Percentiles rank a stretch among this genome's conserved stretches.
Evolutionary conservation across 2,888 invertebrate species (phyloP).

Genomic region (Pristionchus fissidentatus): DNA sequence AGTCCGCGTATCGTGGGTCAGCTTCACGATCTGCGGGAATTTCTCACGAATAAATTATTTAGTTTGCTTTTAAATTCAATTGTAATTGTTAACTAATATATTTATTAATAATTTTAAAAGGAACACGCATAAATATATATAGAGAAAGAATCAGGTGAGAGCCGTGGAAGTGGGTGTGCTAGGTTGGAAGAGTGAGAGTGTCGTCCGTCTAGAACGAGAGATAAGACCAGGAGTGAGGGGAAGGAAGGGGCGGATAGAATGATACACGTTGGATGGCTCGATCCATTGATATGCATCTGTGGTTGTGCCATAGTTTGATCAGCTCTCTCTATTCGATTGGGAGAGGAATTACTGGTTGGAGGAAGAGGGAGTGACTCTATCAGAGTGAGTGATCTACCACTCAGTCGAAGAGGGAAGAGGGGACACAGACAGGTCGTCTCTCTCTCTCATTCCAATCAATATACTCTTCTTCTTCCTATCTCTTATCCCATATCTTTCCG

Average conservation of each 20-base stretch:
- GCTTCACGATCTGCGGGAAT: not conserved
- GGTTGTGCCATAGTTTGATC: constrained; percentile 6
- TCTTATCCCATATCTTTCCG: not conserved
- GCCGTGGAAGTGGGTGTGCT: not conserved
- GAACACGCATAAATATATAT: not conserved
- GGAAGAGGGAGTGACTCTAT: constrained; percentile 18
- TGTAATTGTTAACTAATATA: no score
- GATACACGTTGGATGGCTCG: constrained; percentile 28
- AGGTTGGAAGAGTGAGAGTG: constrained; percentile 6
- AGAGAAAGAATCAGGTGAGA: not conserved
- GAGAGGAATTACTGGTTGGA: not conserved
- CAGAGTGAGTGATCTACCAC: constrained; percentile 33
- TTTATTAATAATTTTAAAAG: not conserved
- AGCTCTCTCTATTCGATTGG: not conserved
- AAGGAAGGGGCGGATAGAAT: constrained; percentile 2
- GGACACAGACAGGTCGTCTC: not conserved
- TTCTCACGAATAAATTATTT: not conserved
- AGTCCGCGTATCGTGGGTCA: constrained; percentile 21
- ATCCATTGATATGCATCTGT: constrained; percentile 38
- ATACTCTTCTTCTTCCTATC: constrained; percentile 11
- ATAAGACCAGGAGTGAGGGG: constrained; percentile 22
- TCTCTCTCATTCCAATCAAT: constrained; percentile 15
- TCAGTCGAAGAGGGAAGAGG: constrained; percentile 2
- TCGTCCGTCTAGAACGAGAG: no score
- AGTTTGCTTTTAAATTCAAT: not conserved